A percentile compares a stretch with the other conserved stretches of the same genome.
Conservation (phyloP, 2,113 vertebrate genomes). For the Peromyscus leucopus region DNA sequence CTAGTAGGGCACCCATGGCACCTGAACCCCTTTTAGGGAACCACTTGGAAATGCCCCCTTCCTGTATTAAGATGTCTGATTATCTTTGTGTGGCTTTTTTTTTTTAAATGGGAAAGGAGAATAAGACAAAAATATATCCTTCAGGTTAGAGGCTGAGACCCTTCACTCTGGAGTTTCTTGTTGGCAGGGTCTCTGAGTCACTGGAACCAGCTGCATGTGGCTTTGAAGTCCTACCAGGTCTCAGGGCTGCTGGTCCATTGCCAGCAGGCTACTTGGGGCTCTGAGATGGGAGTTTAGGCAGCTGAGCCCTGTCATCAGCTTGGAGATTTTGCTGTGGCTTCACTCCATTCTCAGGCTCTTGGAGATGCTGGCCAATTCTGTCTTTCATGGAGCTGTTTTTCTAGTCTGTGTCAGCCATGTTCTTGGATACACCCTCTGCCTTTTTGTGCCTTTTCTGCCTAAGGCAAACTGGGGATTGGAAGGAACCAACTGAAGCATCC, state of each 20-base stretch:
- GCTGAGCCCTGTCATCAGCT: not conserved
- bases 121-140: not conserved
- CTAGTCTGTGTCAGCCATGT: not conserved
- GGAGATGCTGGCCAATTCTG: not conserved
- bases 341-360: not conserved
- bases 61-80: not conserved
- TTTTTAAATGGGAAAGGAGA: not conserved
- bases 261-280: not conserved
- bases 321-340: conserved; percentile 30
- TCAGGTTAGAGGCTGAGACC: not conserved
- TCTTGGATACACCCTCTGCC: not conserved
- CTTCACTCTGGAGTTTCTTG: not conserved
- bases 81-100: conserved; percentile 34
- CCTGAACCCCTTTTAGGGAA: not conserved
- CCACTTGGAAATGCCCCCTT: not conserved
- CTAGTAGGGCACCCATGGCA: not conserved
- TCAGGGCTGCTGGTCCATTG: not conserved
- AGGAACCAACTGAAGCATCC: not conserved
- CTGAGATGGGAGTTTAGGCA: not conserved
- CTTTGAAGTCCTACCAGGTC: not conserved
- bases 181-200: not conserved
- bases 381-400: not conserved
- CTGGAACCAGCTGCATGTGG: not conserved
- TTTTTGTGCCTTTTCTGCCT: not conserved
- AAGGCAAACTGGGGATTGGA: not conserved